Conservation (phyloP, 2,113 vertebrate species). For the Crocuta crocuta region DNA sequence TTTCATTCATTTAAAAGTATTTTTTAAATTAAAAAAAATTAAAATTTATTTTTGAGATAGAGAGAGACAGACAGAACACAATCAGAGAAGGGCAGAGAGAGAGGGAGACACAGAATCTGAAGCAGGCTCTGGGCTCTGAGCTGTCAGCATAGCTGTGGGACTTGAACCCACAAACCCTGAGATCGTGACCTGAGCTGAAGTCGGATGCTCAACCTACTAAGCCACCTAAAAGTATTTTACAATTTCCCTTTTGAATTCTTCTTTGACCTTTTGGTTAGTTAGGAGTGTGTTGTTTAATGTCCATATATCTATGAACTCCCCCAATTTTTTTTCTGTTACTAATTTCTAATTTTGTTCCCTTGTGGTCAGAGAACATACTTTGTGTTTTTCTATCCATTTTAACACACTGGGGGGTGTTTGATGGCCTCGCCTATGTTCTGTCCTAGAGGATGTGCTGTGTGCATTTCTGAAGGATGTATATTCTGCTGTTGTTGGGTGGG, state of each 20-base stretch:
- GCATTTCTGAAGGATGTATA: neutral
- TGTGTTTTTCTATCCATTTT: neutral
- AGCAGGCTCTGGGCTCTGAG: too few species aligned
- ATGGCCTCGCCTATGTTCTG: neutral
- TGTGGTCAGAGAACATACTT: neutral
- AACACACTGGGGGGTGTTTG: neutral
- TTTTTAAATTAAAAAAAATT: too few species aligned
- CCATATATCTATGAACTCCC: neutral
- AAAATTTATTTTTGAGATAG: too few species aligned
- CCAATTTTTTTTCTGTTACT: neutral
- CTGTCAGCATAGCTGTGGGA: too few species aligned
- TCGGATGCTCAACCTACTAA: too few species aligned
- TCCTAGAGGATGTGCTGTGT: neutral
- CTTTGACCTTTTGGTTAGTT: neutral
- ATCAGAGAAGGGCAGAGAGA: too few species aligned
- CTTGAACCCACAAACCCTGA: too few species aligned
- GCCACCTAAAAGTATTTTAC: neutral
- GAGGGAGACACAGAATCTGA: too few species aligned
- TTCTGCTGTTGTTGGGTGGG: neutral
- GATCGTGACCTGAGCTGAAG: too few species aligned
- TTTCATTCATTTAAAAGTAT: neutral
- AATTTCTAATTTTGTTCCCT: neutral
- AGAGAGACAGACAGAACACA: too few species aligned
- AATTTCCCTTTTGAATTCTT: neutral
- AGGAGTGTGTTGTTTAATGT: neutral